phyloP scores from a whole-genome alignment of 1,140 invertebrate genomes.

The Probaryconus sp. region DNA sequence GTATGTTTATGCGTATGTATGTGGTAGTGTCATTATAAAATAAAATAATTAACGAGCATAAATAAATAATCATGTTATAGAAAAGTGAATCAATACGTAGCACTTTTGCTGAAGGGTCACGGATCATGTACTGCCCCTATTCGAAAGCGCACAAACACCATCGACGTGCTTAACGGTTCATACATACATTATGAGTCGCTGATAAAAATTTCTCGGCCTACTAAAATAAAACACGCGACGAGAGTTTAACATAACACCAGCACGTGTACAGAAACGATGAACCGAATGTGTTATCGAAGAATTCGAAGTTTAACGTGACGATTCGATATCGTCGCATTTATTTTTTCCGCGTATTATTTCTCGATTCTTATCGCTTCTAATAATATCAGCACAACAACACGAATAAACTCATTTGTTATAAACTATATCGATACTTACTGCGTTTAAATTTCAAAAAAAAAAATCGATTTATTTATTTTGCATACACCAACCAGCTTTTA shows the following conservation, averaged over 20 bases:
- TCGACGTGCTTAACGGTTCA: conserved; percentile 52
- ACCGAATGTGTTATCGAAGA: conserved; percentile 48
- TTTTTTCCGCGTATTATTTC: conserved; percentile 25
- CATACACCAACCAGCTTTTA: no score
- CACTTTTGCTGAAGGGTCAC: conserved; percentile 58
- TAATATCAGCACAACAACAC: background rate
- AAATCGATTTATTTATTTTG: no score
- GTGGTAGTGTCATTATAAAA: no score
- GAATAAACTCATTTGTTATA: no score
- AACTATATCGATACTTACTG: no score
- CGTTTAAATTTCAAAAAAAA: no score
- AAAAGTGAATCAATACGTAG: conserved; percentile 50
- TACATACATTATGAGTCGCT: conserved; percentile 62
- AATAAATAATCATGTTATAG: no score
- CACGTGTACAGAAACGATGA: conserved; percentile 54
- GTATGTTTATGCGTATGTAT: no score
- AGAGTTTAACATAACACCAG: conserved; percentile 28
- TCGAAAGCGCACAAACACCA: conserved; percentile 60
- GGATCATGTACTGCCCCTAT: conserved; percentile 63
- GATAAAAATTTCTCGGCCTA: conserved; percentile 71
- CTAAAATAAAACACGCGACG: conserved; percentile 60
- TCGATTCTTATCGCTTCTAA: conserved; percentile 24
- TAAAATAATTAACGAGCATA: no score
- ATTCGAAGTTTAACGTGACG: conserved; percentile 53
- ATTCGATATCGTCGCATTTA: conserved; percentile 50